Evolutionary conservation across 2,888 invertebrate genomes (phyloP), one percentile per base, ranked within the genome.

Genomic region (Lepidochitona cinerea): DNA sequence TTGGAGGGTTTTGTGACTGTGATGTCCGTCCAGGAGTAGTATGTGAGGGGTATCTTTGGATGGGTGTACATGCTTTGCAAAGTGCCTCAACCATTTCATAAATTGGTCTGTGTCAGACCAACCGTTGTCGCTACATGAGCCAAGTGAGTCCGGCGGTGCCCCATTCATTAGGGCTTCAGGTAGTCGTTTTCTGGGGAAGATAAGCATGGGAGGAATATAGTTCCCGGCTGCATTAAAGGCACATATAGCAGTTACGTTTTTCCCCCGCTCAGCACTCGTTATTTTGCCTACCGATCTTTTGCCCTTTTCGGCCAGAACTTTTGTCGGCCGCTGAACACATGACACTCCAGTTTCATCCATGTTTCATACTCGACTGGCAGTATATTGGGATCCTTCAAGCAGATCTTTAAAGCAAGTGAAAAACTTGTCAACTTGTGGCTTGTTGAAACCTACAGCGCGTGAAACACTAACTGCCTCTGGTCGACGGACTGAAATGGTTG

Each of bases 11-110:
- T 80, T 83, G 71, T 86, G 84, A 32, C 84, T 79, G 12, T 75
- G 66, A 68, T 90, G 88, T 29, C 88, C 88, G 80, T 90, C 89
- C 26, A 90, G 70, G 33, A 89, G 79, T 32, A 89, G 68, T 64
- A 89, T 76, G 3, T 83, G 83, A 66, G 84, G 85, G 33, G 84
- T 79, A 32, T 82, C 81, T 81, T 91, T 54, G 7, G 59, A 12
- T 54, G 59, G 87, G 37, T 81, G 68, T 66, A 87, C 83, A 84
- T 85, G 87, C 37, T 81, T 73, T 32, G 76, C 33, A 37, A 81
- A 81, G 5, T 73, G 41, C 12, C 70, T 68, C 4, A 26, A 14
- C 59, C 59, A 54, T n/a, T 7, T 54, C 59, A 54, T 54, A n/a
- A n/a, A 54, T 23, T 54, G 59, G 26, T 77, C 71, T 75, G 85